Evolutionary conservation across 2,113 vertebrate genomes (phyloP).

Genomic region (Mobula birostris): DNA sequence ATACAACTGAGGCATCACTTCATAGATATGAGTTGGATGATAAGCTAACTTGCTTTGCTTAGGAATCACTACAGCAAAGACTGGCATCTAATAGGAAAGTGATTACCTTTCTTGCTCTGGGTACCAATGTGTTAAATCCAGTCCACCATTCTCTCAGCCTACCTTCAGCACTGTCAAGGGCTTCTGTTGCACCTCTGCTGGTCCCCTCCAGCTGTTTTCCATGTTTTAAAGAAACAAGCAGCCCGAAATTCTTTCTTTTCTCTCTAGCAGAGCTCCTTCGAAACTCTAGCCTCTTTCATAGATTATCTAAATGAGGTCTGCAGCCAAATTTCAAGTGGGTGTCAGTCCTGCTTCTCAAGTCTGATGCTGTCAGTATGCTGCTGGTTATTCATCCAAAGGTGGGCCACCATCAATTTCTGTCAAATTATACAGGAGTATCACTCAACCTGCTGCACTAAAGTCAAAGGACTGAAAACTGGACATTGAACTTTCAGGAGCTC

Average conservation of each 20-base stretch:
- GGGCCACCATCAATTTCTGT: no score
- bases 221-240: neutral
- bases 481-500: neutral
- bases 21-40: neutral
- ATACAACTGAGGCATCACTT: neutral
- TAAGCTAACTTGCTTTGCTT: neutral
- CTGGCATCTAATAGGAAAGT: neutral
- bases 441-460: no score
- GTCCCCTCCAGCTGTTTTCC: neutral
- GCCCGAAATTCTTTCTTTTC: neutral
- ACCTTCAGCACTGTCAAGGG: neutral
- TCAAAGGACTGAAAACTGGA: no score
- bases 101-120: no score
- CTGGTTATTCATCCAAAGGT: no score
- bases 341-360: neutral
- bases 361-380: neutral
- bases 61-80: neutral
- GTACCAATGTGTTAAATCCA: no score
- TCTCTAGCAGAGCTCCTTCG: neutral
- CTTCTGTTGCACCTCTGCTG: neutral
- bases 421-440: no score
- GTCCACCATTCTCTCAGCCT: neutral
- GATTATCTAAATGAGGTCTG: neutral
- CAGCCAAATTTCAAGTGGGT: neutral
- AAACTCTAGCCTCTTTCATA: neutral